These are phyloP conservation scores for Sphaerodactylus townsendi DNA, from an alignment of 2,113 vertebrate species.

Conservation along the genomic window DNA sequence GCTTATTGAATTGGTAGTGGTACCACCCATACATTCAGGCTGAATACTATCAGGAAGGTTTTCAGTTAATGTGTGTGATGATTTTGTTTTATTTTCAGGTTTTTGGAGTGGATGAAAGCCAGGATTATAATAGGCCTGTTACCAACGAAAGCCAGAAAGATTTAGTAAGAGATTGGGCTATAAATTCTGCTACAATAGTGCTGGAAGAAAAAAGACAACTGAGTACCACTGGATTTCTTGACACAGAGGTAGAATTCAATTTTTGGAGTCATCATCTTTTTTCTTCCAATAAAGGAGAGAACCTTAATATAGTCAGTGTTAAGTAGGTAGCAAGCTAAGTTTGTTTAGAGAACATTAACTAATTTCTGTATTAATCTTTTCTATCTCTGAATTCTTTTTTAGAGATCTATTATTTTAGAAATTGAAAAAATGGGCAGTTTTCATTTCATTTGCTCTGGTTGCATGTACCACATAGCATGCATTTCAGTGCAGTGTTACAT, in stretches of 20 bases:
- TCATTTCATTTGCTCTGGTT: conserved; percentile 23
- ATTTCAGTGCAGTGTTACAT: not conserved
- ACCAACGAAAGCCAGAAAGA: conserved; percentile 80
- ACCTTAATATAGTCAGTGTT: conserved; percentile 64
- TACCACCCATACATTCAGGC: conserved; percentile 62
- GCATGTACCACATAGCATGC: conserved; percentile 31
- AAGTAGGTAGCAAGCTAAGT: conserved; percentile 41
- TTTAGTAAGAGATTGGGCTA: conserved; percentile 80
- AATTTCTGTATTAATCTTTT: conserved; percentile 28
- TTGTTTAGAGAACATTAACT: conserved; percentile 34
- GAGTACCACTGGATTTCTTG: conserved; percentile 79
- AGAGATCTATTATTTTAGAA: conserved; percentile 17
- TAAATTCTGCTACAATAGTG: conserved; percentile 77
- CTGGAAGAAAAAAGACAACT: conserved; percentile 80
- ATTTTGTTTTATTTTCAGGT: conserved; percentile 83
- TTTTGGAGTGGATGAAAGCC: conserved; percentile 91
- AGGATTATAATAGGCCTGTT: conserved; percentile 84
- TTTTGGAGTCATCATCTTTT: conserved; percentile 61
- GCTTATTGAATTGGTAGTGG: conserved; percentile 52
- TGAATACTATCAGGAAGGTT: conserved; percentile 53
- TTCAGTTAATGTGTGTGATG: conserved; percentile 71
- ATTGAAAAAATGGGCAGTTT: not conserved
- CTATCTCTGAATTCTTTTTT: conserved; percentile 34
- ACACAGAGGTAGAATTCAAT: conserved; percentile 82
- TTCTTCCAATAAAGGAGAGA: conserved; percentile 57